Evolutionary conservation across 2,113 vertebrate genomes (phyloP), one percentile per base, ranked within the genome.

Genomic region (Taurulus bubalis): DNA sequence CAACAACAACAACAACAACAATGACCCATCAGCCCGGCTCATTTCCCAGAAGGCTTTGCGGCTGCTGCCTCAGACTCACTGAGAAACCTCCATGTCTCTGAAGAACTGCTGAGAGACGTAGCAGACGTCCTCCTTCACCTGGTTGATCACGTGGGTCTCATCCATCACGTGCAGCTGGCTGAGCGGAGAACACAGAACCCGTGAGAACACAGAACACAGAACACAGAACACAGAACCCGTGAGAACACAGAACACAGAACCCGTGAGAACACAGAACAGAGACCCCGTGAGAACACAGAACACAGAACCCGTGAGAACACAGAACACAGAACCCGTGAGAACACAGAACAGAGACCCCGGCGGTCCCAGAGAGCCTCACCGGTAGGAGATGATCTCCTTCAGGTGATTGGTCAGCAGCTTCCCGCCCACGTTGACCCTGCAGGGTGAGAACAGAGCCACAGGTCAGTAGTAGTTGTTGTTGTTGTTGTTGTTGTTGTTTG

Each of bases 121-220:
- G 87, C 98, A 99, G 24, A 99, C 98, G 74, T 99, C 98, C 94
- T 99, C 98, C 87, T 99, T 99, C 75, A 98, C 98, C 90, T 99
- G 98, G 90, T 99, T 99, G 91, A 99, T 98, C 45, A 99, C 98
- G 60, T 99, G 96, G 0, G 97, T 99, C 91, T 99, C 98, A 92
- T 99, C 98, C 98, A 99, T 99, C 83, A 99, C 98, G 34, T 99
- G 98, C 7, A 99, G 85, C 85, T 99, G 98, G 30, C 98, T 99
- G 4, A 40, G n/a, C n/a, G 3, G 9, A 42, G 40, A 42, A 2
- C 38, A 40, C 38, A 10, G 38, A 40, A 32, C 30, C 4, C 30
- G 30, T 32, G 30, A 32, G 30, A 4, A 32, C 30, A 32, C 2
- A 32, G 30, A 32, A 32, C 30, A 32, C 2, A 32, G 30, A 32